These are phyloP conservation scores for Miniopterus natalensis DNA, from an alignment of 2,113 vertebrate species.

Conservation along the genomic window DNA sequence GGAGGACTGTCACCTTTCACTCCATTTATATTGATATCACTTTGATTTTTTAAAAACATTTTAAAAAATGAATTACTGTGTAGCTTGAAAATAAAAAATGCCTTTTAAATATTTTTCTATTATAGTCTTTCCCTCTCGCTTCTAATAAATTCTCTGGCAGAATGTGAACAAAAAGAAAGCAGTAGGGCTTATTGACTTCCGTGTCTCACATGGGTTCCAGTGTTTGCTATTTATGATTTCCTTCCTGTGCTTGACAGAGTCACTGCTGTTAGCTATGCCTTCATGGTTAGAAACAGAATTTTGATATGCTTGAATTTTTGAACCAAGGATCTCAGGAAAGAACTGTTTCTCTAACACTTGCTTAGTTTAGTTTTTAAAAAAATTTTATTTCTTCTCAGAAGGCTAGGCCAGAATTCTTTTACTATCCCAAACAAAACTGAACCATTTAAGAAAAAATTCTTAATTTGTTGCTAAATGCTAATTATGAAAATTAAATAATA, in stretches of 20 bases:
- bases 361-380: neutral
- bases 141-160: slow-evolving; percentile 64
- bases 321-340: slow-evolving; percentile 17
- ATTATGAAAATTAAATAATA: neutral
- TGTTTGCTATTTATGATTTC: slow-evolving; percentile 78
- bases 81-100: slow-evolving; percentile 42
- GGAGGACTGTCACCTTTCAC: neutral
- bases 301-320: slow-evolving; percentile 47
- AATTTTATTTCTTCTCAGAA: neutral
- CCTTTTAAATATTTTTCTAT: neutral
- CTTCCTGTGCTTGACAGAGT: slow-evolving; percentile 85
- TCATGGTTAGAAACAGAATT: slow-evolving; percentile 14
- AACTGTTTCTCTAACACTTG: neutral
- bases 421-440: neutral
- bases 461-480: slow-evolving; percentile 46
- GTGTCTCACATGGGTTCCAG: slow-evolving; percentile 36
- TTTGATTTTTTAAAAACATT: neutral
- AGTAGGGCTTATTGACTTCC: slow-evolving; percentile 61
- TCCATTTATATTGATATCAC: neutral
- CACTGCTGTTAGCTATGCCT: slow-evolving; percentile 75
- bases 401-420: neutral
- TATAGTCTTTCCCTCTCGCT: neutral
- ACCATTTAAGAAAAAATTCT: slow-evolving; percentile 7
- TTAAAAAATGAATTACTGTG: neutral
- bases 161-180: slow-evolving; percentile 71